Percentiles rank a stretch among this genome's conserved stretches.
These are phyloP conservation scores for Pseudorectes ferrugineus DNA, from an alignment of 2,113 vertebrate genomes.

Conservation along the genomic window DNA sequence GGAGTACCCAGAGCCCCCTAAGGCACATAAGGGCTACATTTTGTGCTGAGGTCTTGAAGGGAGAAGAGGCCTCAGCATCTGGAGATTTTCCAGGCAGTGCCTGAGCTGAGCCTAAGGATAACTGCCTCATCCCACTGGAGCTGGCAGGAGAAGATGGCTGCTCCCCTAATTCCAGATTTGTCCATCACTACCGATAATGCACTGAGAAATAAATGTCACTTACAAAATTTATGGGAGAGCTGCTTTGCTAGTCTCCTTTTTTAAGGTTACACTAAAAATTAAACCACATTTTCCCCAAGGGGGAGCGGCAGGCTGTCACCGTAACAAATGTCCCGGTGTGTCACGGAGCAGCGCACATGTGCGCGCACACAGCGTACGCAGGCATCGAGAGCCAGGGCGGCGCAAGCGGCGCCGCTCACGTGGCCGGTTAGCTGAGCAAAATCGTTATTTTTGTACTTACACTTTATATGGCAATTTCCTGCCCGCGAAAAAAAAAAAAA, in stretches of 20 bases:
- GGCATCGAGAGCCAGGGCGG: background rate
- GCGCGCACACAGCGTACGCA: background rate
- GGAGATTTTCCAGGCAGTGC: background rate
- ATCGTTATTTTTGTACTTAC: background rate
- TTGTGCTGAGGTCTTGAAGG: background rate
- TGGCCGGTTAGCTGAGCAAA: background rate
- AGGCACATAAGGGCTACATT: fast-evolving
- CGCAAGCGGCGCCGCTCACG: background rate
- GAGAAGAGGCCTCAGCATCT: background rate
- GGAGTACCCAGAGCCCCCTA: background rate
- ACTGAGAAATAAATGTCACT: conserved; percentile 1
- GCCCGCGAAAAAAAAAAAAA: background rate
- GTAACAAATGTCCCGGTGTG: background rate
- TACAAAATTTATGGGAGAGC: conserved; percentile 45
- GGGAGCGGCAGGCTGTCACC: background rate
- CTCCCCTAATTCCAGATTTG: background rate
- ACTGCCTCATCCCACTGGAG: fast-evolving
- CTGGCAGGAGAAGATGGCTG: background rate
- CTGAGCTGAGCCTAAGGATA: background rate
- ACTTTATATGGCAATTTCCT: background rate
- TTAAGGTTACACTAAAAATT: conserved; percentile 63
- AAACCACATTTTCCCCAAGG: conserved; percentile 6
- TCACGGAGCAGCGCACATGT: background rate
- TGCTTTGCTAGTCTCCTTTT: conserved; percentile 16
- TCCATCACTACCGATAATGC: background rate